Conservation (phyloP, 2,113 vertebrate species). For the Spilogale gracilis region DNA sequence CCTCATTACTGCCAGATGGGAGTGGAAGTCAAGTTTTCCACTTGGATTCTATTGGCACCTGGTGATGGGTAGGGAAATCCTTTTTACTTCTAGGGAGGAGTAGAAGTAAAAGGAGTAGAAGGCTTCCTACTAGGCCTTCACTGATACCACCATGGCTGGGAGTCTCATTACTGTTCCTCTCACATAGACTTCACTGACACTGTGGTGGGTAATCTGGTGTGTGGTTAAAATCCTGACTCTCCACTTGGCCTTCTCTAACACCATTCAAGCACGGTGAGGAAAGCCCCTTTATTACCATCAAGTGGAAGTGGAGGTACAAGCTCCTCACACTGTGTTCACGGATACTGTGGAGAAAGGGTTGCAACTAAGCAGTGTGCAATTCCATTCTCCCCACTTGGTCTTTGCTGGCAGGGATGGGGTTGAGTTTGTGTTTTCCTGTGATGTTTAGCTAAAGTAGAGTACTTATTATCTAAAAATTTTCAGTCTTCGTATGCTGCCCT, state of each 20-base stretch:
- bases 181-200: background rate
- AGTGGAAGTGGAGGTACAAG: background rate
- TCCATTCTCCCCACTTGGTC: background rate
- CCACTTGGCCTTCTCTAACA: background rate
- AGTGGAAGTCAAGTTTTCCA: background rate
- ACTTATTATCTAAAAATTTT: background rate
- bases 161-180: background rate
- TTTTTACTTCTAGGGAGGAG: background rate
- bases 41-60: background rate
- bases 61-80: background rate
- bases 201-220: background rate
- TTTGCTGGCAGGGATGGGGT: background rate
- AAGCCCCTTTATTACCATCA: background rate
- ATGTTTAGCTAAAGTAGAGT: background rate
- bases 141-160: background rate
- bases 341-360: background rate
- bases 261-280: background rate
- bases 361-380: background rate
- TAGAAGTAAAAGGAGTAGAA: too few species aligned
- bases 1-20: background rate
- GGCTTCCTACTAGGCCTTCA: background rate
- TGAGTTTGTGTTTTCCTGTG: background rate
- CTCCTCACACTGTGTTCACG: background rate
- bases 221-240: too few species aligned
- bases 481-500: background rate